These are phyloP conservation scores for Eucriotettix oculatus DNA, from an alignment of 2,888 invertebrate genomes.

Conservation along the genomic window DNA sequence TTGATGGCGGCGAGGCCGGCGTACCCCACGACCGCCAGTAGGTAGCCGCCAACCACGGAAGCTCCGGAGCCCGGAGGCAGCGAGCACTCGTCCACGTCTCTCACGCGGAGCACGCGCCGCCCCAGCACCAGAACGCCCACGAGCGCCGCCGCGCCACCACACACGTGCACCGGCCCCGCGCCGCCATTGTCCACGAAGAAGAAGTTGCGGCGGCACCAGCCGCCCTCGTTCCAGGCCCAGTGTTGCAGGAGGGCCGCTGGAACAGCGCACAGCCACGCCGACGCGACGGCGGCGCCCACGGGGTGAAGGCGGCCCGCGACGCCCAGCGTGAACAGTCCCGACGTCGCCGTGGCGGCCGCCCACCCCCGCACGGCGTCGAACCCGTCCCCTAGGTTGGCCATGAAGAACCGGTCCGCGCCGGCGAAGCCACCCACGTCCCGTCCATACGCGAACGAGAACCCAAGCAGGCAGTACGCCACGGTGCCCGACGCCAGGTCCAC, in stretches of 20 bases:
- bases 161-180: background rate
- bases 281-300: background rate
- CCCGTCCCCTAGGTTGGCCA: background rate
- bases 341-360: background rate
- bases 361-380: background rate
- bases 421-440: background rate
- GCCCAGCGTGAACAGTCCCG: background rate
- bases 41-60: background rate
- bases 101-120: background rate
- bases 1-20: background rate
- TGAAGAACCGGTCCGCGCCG: background rate
- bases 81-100: background rate
- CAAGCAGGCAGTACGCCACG: background rate
- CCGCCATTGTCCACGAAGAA: background rate
- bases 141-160: background rate
- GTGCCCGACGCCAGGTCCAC: background rate
- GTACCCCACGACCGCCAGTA: background rate
- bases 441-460: background rate
- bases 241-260: background rate
- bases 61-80: background rate
- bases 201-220: background rate
- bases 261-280: background rate
- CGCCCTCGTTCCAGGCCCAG: background rate
- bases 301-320: background rate
- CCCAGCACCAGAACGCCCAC: background rate